Evolutionary conservation across 1,140 invertebrate genomes (phyloP).

Genomic region (Cydia splendana): DNA sequence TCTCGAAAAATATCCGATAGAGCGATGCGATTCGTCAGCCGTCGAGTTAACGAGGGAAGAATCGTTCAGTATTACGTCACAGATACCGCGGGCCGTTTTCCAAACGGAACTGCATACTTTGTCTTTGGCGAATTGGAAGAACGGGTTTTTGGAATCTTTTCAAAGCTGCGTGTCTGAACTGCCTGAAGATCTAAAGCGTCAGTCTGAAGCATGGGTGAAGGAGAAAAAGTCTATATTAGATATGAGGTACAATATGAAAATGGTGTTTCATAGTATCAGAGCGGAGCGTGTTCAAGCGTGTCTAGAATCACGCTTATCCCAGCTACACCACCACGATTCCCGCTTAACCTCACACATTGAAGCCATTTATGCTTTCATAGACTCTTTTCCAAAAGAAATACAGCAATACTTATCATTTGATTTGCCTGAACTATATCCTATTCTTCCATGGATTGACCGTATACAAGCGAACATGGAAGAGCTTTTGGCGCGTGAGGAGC

Average conservation of each 20-base stretch:
- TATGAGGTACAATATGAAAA: slow-evolving; percentile 61
- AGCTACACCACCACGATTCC: slow-evolving; percentile 54
- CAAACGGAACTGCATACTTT: slow-evolving; percentile 59
- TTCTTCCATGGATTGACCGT: slow-evolving; percentile 48
- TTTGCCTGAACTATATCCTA: slow-evolving; percentile 58
- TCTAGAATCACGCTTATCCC: slow-evolving; percentile 50
- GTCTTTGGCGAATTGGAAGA: slow-evolving; percentile 59
- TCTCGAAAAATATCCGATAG: slow-evolving; percentile 56
- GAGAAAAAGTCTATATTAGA: slow-evolving; percentile 50
- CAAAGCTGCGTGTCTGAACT: slow-evolving; percentile 49
- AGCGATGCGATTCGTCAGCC: slow-evolving; percentile 23
- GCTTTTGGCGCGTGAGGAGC: slow-evolving; percentile 39
- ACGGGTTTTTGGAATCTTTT: slow-evolving; percentile 65
- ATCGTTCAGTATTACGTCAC: slow-evolving; percentile 17
- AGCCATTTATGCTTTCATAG: slow-evolving; percentile 54
- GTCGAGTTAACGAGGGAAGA: background rate
- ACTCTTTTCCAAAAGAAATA: slow-evolving; percentile 50
- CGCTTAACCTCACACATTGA: slow-evolving; percentile 58
- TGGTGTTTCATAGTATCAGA: slow-evolving; percentile 57
- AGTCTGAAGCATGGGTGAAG: slow-evolving; percentile 56
- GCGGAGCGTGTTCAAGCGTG: slow-evolving; percentile 55
- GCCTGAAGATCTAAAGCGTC: slow-evolving; percentile 49
- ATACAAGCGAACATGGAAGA: slow-evolving; percentile 52
- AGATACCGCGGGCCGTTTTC: slow-evolving; percentile 52
- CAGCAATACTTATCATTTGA: slow-evolving; percentile 52